Evolutionary conservation across 2,797 vertebrate species (phyloP), one percentile per base, ranked within the genome.

Genomic region (Gouania willdenowi): DNA sequence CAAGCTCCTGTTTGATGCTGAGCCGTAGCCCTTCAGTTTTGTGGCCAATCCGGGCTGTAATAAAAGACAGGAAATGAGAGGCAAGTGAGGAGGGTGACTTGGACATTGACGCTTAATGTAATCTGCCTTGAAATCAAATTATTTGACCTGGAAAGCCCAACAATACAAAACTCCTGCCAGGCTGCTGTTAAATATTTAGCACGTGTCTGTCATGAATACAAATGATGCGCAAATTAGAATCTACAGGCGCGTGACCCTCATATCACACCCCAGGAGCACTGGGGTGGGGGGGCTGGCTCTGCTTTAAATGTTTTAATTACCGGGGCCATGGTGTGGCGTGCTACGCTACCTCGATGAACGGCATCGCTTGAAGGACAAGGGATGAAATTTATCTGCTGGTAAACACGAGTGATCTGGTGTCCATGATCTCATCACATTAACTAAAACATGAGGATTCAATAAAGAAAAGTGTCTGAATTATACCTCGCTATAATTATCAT

Each of bases 171-270:
- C 89, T 94, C 90, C 91, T 79, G 87, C 91, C 87, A 88, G 75
- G 89, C 88, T 83, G 90, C 92, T 94, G 89, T 92, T 94, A 87
- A 93, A 94, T 96, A 95, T 95, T 92, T 94, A 94, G 92, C 88
- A 76, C 86, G 86, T 87, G 82, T 86, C 90, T 88, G 85, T 93
- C 93, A 94, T 97, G 93, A 97, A 97, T 97, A 96, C 92, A 93
- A 94, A 97, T 95, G 67, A 84, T 75, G 86, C 90, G 85, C 93
- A 98, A 97, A 98, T 96, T 92, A 94, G 91, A 95, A 92, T 90
- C 90, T 94, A 92, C 92, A 96, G 90, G 93, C 92, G 91, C 88
- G 89, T 94, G 94, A 97, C 94, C 93, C 87, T 80, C 87, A 84
- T 83, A 91, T 90, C 89, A 91, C 89, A 93, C 92, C 91, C 89